A percentile compares a stretch with the other conserved stretches of the same genome.
phyloP scores from a whole-genome alignment of 2,797 vertebrate genomes.

The Sparus aurata region DNA sequence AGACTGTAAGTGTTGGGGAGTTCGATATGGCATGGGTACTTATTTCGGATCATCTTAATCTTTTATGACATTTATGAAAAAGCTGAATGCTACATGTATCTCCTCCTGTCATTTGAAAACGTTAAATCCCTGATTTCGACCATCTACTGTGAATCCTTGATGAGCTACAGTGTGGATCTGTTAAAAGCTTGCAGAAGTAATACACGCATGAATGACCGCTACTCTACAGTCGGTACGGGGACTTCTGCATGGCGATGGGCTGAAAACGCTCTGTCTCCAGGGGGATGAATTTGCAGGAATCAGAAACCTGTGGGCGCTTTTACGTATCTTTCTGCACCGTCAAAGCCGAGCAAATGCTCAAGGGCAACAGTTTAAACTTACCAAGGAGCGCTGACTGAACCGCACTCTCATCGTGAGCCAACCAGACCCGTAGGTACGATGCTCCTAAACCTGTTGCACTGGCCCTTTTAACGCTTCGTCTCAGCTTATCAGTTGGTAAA shows the following conservation, averaged over 20 bases:
- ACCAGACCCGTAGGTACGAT: neutral
- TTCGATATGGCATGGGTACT: neutral
- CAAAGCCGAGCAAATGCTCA: neutral
- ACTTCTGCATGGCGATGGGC: neutral
- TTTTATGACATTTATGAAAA: neutral
- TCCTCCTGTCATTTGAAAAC: neutral
- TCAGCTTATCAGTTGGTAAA: neutral
- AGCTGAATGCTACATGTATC: neutral
- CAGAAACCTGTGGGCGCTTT: slow-evolving; percentile 19
- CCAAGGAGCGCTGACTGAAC: neutral
- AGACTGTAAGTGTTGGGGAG: neutral
- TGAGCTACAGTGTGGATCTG: neutral
- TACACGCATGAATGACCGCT: slow-evolving; percentile 2
- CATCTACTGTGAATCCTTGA: neutral
- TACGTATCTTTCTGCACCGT: neutral
- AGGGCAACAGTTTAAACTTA: neutral
- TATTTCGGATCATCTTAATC: neutral
- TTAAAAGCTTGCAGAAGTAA: neutral
- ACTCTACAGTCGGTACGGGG: neutral
- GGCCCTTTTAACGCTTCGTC: neutral
- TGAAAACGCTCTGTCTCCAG: slow-evolving; percentile 27
- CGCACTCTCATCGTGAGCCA: neutral
- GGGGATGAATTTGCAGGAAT: slow-evolving; percentile 35
- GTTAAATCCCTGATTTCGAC: neutral
- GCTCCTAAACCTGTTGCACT: neutral